Evolutionary conservation across 2,113 vertebrate genomes (phyloP).

Genomic region (Falco punctatus): DNA sequence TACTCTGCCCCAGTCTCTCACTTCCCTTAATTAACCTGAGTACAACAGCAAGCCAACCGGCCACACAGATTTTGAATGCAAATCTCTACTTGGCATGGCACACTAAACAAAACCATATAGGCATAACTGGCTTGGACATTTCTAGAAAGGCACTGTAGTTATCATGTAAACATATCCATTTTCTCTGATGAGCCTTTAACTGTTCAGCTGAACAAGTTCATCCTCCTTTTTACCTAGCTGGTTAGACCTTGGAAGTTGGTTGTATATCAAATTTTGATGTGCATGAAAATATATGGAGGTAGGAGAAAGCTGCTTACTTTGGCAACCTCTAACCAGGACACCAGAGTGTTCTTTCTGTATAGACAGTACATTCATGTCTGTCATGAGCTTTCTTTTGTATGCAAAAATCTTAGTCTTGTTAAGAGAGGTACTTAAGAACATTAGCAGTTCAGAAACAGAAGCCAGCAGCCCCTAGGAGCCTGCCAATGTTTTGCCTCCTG

Average conservation of each 20-base stretch:
- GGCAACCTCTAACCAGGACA: background rate
- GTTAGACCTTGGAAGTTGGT: background rate
- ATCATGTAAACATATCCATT: background rate
- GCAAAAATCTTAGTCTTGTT: background rate
- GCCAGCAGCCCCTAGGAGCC: background rate
- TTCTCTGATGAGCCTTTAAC: background rate
- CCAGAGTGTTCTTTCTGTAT: background rate
- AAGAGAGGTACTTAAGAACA: background rate
- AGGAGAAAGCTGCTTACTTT: background rate
- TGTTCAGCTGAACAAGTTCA: background rate
- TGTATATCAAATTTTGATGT: background rate
- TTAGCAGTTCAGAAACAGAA: background rate
- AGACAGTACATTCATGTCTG: background rate
- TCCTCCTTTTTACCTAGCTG: background rate
- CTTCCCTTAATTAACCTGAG: background rate
- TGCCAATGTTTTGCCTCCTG: background rate
- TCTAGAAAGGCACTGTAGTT: background rate
- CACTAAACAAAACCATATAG: background rate
- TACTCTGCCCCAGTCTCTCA: background rate
- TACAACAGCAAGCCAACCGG: background rate
- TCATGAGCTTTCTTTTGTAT: background rate
- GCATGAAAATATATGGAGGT: background rate
- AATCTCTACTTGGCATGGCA: background rate
- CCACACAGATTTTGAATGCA: background rate
- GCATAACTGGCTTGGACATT: background rate